These are phyloP conservation scores for Meliscaeva auricollis DNA, from an alignment of 2,888 invertebrate species.

Conservation along the genomic window DNA sequence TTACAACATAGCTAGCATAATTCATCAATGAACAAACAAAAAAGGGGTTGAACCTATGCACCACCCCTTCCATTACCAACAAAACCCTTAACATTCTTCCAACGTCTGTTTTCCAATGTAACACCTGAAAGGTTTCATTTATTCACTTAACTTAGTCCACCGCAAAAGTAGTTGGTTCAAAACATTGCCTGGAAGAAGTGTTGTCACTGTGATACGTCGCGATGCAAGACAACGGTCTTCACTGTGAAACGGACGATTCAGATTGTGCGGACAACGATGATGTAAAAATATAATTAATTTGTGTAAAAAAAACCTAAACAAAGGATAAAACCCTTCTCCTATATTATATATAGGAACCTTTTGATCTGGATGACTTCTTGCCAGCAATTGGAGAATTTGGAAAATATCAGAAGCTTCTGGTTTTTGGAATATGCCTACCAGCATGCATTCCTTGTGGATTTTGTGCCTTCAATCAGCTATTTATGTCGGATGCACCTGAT, in stretches of 20 bases:
- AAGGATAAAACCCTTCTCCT: slow-evolving; percentile 18
- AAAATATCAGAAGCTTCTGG: slow-evolving; percentile 92
- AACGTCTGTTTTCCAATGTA: background rate
- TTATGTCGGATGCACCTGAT: slow-evolving; percentile 95
- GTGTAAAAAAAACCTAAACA: background rate
- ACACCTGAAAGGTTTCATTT: slow-evolving; percentile 68
- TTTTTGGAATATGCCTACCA: slow-evolving; percentile 94
- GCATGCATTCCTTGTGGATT: slow-evolving; percentile 96
- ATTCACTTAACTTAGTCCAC: slow-evolving; percentile 21
- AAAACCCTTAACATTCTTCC: background rate
- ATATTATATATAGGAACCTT: slow-evolving; percentile 83
- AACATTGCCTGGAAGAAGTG: slow-evolving; percentile 40
- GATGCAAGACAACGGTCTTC: slow-evolving; percentile 68
- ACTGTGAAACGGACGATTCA: slow-evolving; percentile 65
- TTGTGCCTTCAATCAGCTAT: slow-evolving; percentile 96
- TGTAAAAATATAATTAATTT: slow-evolving; percentile 52
- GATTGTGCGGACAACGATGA: slow-evolving; percentile 71
- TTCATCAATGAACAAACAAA: slow-evolving; percentile 51
- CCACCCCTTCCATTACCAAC: slow-evolving; percentile 10
- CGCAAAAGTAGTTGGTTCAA: slow-evolving; percentile 41
- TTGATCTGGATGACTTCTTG: slow-evolving; percentile 93
- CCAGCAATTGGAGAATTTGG: slow-evolving; percentile 96
- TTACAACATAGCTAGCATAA: slow-evolving; percentile 8
- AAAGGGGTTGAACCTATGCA: slow-evolving; percentile 45
- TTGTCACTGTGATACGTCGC: slow-evolving; percentile 56